Evolutionary conservation across 2,797 vertebrate genomes (phyloP).

Genomic region (Myotis findleyi): DNA sequence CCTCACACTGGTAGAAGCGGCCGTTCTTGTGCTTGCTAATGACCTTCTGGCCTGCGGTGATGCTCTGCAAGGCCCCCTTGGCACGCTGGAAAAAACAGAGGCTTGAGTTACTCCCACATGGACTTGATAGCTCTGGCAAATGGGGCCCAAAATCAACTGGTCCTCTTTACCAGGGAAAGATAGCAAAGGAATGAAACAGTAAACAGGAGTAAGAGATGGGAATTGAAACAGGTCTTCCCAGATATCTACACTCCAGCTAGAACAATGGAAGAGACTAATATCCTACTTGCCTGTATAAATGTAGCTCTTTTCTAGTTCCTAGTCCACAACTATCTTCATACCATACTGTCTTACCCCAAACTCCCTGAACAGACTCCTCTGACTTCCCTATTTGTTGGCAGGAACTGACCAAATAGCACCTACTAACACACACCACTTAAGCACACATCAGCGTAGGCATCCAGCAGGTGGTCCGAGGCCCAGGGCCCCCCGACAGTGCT

Average conservation of each 20-base stretch:
- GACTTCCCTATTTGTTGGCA: background rate
- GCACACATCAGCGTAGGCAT: background rate
- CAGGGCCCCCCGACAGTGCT: background rate
- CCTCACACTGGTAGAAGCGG: conserved; percentile 98
- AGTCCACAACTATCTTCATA: background rate
- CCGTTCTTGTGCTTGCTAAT: conserved; percentile 97
- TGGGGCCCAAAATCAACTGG: background rate
- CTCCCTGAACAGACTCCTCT: background rate
- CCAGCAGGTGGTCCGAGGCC: background rate
- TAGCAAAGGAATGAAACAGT: background rate
- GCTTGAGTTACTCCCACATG: conserved; percentile 23
- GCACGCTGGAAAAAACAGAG: conserved; percentile 88
- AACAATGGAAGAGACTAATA: background rate
- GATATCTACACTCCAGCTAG: background rate
- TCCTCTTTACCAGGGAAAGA: background rate
- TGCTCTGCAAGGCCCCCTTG: conserved; percentile 91
- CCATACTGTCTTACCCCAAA: background rate
- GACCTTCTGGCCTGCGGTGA: conserved; percentile 93
- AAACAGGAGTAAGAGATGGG: background rate
- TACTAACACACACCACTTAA: background rate
- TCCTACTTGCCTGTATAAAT: background rate
- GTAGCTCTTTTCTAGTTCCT: background rate
- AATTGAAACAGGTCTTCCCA: background rate
- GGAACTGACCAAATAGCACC: background rate
- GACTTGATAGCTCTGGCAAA: background rate